A percentile compares a stretch with the other conserved stretches of the same genome.
Conservation (phyloP, 2,888 invertebrate species). For the Bembecia ichneumoniformis region DNA sequence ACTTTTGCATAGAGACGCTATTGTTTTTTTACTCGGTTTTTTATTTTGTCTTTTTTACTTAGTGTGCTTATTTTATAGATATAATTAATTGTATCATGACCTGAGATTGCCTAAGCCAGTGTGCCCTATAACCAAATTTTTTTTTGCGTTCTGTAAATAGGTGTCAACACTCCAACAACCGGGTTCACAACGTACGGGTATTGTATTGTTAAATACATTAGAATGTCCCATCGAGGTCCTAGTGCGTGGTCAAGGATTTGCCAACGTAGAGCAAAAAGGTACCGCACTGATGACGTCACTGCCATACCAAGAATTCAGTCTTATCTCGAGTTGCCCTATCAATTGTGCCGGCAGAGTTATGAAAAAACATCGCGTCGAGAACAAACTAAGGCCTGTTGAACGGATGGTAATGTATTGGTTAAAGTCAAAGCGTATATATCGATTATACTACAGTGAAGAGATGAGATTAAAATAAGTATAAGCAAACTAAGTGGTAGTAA, state of each 20-base stretch:
- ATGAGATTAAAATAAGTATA: not conserved
- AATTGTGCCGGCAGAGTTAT: constrained; percentile 50
- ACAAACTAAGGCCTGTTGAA: constrained; percentile 36
- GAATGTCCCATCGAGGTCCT: constrained; percentile 67
- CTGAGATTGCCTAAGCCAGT: no score
- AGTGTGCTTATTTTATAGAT: no score
- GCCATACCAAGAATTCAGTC: constrained; percentile 26
- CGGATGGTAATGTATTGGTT: constrained; percentile 31
- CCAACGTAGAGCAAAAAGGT: constrained; percentile 41
- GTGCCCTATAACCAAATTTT: no score
- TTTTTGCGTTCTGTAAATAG: no score
- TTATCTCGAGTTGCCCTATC: constrained; percentile 29
- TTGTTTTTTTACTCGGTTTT: no score
- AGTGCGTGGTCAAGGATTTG: constrained; percentile 39
- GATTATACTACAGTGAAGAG: not conserved
- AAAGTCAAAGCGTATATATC: not conserved
- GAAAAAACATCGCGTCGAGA: constrained; percentile 25
- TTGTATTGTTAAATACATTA: constrained; percentile 76
- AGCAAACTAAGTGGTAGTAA: not conserved
- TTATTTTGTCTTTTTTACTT: no score
- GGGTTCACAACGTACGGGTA: constrained; percentile 52
- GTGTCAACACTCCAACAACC: constrained; percentile 53
- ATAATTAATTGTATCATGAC: no score
- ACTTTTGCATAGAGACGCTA: not conserved
- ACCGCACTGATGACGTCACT: constrained; percentile 53